phyloP scores from a whole-genome alignment of 2,797 vertebrate genomes.

The Gallinago solitaria region DNA sequence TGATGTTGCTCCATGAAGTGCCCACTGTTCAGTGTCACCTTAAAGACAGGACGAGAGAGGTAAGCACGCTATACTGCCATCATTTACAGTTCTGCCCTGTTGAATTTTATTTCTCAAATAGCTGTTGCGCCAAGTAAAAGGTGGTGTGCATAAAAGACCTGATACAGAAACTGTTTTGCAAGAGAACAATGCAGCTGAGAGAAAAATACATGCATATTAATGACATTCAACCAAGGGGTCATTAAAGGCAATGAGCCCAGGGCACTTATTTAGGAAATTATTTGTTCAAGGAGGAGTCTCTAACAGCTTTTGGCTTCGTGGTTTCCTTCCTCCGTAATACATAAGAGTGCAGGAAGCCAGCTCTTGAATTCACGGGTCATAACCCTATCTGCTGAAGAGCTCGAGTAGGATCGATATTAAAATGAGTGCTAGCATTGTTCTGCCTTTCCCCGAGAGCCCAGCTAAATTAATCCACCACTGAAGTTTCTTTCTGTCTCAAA shows the following conservation, averaged over 20 bases:
- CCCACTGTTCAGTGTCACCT: background rate
- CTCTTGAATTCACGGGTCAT: background rate
- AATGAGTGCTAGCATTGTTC: background rate
- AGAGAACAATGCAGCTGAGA: background rate
- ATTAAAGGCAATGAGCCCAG: background rate
- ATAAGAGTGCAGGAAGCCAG: background rate
- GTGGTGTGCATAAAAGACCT: background rate
- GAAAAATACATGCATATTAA: background rate
- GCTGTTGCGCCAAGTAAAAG: background rate
- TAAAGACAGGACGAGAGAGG: background rate
- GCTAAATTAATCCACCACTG: slow-evolving; percentile 11
- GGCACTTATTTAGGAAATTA: background rate
- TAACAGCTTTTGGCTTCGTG: background rate
- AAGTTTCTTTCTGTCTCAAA: background rate
- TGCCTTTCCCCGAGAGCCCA: background rate
- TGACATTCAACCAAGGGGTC: background rate
- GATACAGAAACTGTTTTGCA: background rate
- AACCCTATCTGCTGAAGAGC: slow-evolving; percentile 13
- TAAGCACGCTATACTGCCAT: background rate
- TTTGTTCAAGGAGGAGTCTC: background rate
- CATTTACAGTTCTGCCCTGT: background rate
- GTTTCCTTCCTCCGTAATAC: background rate
- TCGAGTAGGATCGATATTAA: background rate
- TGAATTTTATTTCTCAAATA: background rate
- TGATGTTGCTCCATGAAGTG: background rate